Percentiles rank a stretch among this genome's conserved stretches.
These are phyloP conservation scores for Arrhopalites spinosus DNA, from an alignment of 2,888 invertebrate genomes.

Conservation along the genomic window DNA sequence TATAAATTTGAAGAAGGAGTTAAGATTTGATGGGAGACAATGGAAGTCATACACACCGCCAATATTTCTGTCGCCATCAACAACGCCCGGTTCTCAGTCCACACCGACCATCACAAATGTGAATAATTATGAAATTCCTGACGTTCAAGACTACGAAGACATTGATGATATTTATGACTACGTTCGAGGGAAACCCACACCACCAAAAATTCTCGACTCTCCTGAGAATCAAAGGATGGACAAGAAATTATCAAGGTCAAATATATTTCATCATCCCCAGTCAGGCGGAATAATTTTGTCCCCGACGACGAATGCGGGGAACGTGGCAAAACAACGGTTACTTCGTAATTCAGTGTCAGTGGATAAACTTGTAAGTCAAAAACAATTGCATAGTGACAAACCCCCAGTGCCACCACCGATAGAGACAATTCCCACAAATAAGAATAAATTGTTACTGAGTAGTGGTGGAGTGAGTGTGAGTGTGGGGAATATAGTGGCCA, in stretches of 20 bases:
- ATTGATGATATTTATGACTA: slow-evolving; percentile 97
- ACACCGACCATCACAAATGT: slow-evolving; percentile 24
- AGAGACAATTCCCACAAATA: slow-evolving; percentile 87
- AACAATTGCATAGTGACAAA: slow-evolving; percentile 57
- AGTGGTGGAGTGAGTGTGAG: slow-evolving; percentile 7
- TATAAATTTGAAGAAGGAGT: slow-evolving; percentile 55
- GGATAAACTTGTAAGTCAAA: not conserved
- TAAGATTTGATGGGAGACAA: slow-evolving; percentile 56
- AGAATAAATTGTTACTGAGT: slow-evolving; percentile 58
- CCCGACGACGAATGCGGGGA: not conserved
- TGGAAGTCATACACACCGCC: slow-evolving; percentile 55
- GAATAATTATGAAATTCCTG: slow-evolving; percentile 49
- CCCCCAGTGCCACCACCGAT: slow-evolving; percentile 90
- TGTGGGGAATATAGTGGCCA: slow-evolving; percentile 4
- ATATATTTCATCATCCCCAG: not conserved
- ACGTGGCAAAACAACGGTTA: slow-evolving; percentile 1
- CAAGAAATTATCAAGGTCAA: not conserved
- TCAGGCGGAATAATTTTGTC: not conserved
- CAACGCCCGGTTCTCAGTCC: slow-evolving; percentile 30
- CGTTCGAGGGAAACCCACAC: slow-evolving; percentile 87
- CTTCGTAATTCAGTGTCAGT: not conserved
- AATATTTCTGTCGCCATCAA: slow-evolving; percentile 50
- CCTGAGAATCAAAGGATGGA: not conserved
- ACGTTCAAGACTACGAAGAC: slow-evolving; percentile 83
- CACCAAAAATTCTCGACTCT: slow-evolving; percentile 58